These are phyloP conservation scores for Ctenoplectra terminalis DNA, from an alignment of 1,140 invertebrate genomes.

Conservation along the genomic window DNA sequence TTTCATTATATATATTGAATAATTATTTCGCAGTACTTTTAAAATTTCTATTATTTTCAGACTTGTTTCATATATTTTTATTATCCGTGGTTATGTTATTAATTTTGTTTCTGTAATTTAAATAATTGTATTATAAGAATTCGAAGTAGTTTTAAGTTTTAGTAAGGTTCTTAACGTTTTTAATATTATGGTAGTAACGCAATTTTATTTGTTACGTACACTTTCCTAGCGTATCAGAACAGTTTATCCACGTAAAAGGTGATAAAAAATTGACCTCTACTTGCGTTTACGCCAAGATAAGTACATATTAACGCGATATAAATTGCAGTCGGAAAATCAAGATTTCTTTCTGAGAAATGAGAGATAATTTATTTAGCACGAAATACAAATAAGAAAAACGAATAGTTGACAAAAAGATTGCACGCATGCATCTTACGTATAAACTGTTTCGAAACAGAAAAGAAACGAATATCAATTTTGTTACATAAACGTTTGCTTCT, in stretches of 20 bases:
- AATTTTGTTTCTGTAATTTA: too few species aligned
- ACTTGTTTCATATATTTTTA: too few species aligned
- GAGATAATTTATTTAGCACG: background rate
- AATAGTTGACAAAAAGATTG: background rate
- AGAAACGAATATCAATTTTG: too few species aligned
- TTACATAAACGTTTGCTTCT: too few species aligned
- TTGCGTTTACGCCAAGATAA: background rate
- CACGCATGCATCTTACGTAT: background rate
- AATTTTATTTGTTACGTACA: background rate
- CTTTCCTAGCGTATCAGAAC: background rate
- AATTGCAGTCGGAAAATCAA: background rate
- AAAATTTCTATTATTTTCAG: too few species aligned
- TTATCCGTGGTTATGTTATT: too few species aligned
- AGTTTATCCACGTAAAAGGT: background rate
- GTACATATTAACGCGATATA: background rate
- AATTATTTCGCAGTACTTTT: too few species aligned
- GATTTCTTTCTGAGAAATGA: background rate
- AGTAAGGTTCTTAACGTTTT: too few species aligned
- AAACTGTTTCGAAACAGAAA: too few species aligned
- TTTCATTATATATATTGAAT: background rate
- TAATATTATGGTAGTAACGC: rapidly evolving
- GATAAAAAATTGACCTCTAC: background rate
- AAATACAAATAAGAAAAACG: too few species aligned
- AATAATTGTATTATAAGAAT: too few species aligned
- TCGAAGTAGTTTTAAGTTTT: too few species aligned